These are phyloP conservation scores for Patagioenas fasciata DNA, from an alignment of 2,113 vertebrate species.

Conservation along the genomic window DNA sequence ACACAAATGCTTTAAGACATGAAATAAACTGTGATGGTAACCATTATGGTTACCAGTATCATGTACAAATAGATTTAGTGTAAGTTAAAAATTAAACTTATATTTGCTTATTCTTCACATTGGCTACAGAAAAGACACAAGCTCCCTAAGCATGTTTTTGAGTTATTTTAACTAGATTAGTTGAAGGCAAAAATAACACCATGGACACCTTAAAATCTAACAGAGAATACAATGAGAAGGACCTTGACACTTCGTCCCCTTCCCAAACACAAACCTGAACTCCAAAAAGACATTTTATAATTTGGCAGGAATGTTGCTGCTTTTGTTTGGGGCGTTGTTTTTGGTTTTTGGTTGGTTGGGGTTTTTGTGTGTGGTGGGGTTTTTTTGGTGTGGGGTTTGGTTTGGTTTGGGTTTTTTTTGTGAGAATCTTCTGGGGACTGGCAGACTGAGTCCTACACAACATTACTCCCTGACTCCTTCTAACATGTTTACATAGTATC, in stretches of 20 bases:
- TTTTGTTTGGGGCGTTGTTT: background rate
- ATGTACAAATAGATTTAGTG: background rate
- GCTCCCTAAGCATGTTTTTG: background rate
- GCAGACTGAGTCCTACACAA: background rate
- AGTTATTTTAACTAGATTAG: background rate
- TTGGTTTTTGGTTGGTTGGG: no score
- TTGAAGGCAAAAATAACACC: background rate
- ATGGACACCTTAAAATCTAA: background rate
- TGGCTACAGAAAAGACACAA: background rate
- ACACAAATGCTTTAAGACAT: background rate
- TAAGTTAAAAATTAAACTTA: background rate
- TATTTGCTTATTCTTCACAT: background rate
- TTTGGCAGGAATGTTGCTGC: background rate
- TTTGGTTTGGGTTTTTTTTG: no score
- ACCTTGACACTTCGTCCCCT: background rate
- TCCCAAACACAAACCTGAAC: background rate
- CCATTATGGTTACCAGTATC: background rate
- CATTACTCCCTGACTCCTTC: background rate
- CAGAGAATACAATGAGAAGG: background rate
- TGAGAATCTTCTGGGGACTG: background rate
- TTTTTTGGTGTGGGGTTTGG: no score
- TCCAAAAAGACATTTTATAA: background rate
- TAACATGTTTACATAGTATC: background rate
- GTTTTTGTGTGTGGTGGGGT: no score
- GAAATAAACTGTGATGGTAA: background rate